Evolutionary conservation across 2,797 vertebrate genomes (phyloP).

Genomic region (Nannoperca obscura): DNA sequence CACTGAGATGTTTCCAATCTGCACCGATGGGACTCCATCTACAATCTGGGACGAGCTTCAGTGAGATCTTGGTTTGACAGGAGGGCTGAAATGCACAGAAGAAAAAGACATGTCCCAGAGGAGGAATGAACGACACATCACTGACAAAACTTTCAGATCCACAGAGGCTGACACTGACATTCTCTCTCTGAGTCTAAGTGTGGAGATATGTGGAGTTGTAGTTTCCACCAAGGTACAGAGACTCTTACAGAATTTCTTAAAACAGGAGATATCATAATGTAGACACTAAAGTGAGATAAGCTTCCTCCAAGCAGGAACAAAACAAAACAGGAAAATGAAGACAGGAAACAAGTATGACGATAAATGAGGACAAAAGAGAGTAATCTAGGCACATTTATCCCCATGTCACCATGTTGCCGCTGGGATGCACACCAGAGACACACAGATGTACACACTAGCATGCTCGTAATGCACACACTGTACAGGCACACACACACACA

Average conservation of each 20-base stretch:
- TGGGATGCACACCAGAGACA: conserved; percentile 5
- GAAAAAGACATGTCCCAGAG: conserved; percentile 27
- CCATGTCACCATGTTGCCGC: not conserved
- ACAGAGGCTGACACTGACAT: conserved; percentile 36
- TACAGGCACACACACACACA: conserved; percentile 17
- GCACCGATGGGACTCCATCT: conserved; percentile 29
- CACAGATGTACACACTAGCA: conserved; percentile 14
- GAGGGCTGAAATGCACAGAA: conserved; percentile 39
- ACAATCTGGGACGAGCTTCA: conserved; percentile 44
- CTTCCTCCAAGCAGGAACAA: conserved; percentile 9
- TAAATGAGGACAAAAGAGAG: conserved; percentile 29
- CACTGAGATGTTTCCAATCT: conserved; percentile 18
- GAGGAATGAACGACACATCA: conserved; percentile 22
- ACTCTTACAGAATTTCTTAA: not conserved
- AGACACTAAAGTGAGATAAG: not conserved
- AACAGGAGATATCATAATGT: not conserved
- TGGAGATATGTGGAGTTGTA: conserved; percentile 1
- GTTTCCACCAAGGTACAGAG: not conserved
- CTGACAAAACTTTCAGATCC: conserved; percentile 30
- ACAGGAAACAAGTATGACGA: conserved; percentile 75
- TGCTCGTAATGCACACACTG: conserved; percentile 9
- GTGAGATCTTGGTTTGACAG: conserved; percentile 47
- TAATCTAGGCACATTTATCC: not conserved
- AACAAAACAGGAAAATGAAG: conserved; percentile 77
- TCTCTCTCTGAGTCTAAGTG: conserved; percentile 14